Evolutionary conservation across 2,113 vertebrate genomes (phyloP).

Genomic region (Nannospalax galili): DNA sequence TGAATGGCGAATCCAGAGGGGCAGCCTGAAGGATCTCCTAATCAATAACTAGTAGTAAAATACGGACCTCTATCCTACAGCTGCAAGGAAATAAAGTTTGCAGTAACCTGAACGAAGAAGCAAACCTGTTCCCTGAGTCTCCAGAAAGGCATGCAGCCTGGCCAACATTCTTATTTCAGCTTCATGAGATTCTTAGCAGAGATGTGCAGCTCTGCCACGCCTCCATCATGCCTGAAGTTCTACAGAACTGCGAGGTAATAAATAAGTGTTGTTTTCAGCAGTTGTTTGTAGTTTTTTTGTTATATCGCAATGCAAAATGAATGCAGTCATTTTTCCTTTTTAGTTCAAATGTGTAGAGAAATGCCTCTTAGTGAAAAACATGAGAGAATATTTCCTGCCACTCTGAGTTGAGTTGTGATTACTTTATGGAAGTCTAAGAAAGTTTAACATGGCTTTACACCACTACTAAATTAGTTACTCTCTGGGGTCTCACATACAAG

Average conservation of each 20-base stretch:
- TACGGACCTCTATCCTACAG: neutral
- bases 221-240: neutral
- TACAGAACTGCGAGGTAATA: conserved; percentile 6
- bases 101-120: conserved; percentile 21
- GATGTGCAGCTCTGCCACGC: neutral
- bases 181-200: neutral
- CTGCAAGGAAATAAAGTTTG: conserved; percentile 36
- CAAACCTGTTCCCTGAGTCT: neutral
- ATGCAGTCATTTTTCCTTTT: neutral
- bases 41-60: conserved; percentile 10
- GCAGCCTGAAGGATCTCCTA: neutral
- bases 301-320: neutral
- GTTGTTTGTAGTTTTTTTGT: conserved; percentile 4
- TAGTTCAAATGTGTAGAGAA: conserved; percentile 30
- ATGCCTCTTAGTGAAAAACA: neutral
- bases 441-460: conserved; percentile 6
- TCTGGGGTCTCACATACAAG: neutral
- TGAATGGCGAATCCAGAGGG: conserved; percentile 1
- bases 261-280: neutral
- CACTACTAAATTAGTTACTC: conserved; percentile 4
- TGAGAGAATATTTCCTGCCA: neutral
- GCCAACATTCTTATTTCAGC: conserved; percentile 32
- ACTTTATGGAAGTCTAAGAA: neutral
- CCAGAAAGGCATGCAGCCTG: neutral
- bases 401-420: neutral